These are phyloP conservation scores for Chloroceryle inda DNA, from an alignment of 2,797 vertebrate species.

Conservation along the genomic window DNA sequence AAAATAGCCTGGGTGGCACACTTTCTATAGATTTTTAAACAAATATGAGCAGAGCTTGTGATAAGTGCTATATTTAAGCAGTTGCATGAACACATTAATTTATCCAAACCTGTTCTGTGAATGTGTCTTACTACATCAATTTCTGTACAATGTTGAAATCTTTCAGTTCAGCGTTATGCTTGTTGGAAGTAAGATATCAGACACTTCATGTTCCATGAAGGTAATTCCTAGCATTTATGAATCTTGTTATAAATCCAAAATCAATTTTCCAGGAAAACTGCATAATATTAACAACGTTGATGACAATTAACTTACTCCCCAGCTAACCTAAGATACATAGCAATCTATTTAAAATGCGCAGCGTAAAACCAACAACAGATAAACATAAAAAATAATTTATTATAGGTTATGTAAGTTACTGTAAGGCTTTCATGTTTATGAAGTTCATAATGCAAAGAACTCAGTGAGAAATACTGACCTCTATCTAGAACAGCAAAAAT, in stretches of 20 bases:
- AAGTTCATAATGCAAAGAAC: background rate
- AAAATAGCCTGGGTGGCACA: background rate
- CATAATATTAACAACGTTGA: background rate
- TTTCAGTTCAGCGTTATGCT: background rate
- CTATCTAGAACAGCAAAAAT: background rate
- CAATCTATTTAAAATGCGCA: background rate
- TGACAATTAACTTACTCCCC: background rate
- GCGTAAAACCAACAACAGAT: background rate
- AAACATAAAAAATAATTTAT: background rate
- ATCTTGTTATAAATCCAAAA: background rate
- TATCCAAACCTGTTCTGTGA: background rate
- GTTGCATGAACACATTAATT: background rate
- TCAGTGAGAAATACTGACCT: background rate
- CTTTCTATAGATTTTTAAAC: background rate
- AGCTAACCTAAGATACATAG: background rate
- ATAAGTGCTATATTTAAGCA: background rate
- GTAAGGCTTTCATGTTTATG: background rate
- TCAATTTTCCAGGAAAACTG: background rate
- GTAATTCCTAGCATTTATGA: background rate
- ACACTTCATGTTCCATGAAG: background rate
- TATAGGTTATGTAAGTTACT: constrained; percentile 12
- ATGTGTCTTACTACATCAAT: background rate
- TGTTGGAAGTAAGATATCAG: background rate
- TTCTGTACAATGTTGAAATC: background rate
- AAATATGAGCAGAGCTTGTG: background rate